These are phyloP conservation scores for Lasiurus borealis DNA, from an alignment of 2,113 vertebrate genomes.

Conservation along the genomic window DNA sequence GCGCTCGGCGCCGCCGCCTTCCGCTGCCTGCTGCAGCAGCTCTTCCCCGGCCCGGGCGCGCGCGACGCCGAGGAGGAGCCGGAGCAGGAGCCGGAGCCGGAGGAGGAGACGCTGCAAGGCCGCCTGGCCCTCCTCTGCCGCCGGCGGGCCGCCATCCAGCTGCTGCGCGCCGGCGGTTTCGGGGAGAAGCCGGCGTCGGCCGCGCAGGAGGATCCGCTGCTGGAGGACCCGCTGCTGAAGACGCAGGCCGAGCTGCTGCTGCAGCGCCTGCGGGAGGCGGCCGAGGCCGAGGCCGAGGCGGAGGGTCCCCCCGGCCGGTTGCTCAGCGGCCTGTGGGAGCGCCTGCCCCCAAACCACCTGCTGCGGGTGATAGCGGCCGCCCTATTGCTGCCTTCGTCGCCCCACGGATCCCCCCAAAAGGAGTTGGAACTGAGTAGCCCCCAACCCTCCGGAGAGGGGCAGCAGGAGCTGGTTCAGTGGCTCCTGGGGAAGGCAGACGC, in stretches of 20 bases:
- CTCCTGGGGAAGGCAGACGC: constrained; percentile 78
- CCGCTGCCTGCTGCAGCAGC: constrained; percentile 83
- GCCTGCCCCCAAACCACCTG: constrained; percentile 64
- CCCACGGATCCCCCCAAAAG: rapidly evolving
- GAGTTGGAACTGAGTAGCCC: not conserved
- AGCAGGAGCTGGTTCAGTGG: constrained; percentile 86
- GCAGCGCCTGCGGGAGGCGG: constrained; percentile 72
- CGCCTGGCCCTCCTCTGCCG: constrained; percentile 81
- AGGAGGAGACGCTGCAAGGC: not conserved
- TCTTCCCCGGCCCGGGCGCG: not conserved
- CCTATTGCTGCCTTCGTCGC: constrained; percentile 32
- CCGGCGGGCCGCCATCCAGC: constrained; percentile 49
- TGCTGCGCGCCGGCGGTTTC: constrained; percentile 40
- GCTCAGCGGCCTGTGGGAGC: constrained; percentile 72
- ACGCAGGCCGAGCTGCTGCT: constrained; percentile 84
- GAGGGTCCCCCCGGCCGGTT: not conserved
- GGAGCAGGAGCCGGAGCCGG: too few relatives aligned
- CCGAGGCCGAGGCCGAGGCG: not conserved
- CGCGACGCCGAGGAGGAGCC: too few relatives aligned
- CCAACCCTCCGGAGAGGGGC: rapidly evolving
- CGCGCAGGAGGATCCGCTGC: too few relatives aligned
- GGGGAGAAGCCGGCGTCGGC: constrained; percentile 71
- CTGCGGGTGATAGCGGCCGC: constrained; percentile 83
- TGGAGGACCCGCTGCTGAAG: not conserved
- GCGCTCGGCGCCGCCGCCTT: constrained; percentile 83